Conservation (phyloP, 2,888 invertebrate species). For the Antitype chi region DNA sequence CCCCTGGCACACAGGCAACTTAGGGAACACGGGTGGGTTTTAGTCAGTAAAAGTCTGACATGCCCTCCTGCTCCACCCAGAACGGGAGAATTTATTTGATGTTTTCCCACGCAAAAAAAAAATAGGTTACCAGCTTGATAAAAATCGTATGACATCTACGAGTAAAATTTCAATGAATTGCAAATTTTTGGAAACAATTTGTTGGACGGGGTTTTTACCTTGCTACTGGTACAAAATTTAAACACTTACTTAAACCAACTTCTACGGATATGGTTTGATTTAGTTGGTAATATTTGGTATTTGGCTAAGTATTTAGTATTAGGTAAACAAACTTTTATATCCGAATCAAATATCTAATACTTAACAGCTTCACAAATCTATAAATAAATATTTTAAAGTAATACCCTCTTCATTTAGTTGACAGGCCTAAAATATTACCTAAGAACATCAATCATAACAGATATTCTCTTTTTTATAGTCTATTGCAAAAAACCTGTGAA, state of each 20-base stretch:
- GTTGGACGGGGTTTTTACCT: background rate
- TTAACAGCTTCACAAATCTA: conserved; percentile 1
- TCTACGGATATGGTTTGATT: background rate
- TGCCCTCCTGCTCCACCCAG: too few relatives aligned
- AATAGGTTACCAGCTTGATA: background rate
- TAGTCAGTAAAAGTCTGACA: too few relatives aligned
- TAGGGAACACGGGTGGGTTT: too few relatives aligned
- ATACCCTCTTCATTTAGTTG: conserved; percentile 42
- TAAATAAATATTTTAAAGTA: conserved; percentile 45
- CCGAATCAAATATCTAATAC: conserved; percentile 1
- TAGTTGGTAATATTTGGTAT: background rate
- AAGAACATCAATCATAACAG: conserved; percentile 70
- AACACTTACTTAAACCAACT: background rate
- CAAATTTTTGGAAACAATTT: conserved; percentile 4
- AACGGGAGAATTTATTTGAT: too few relatives aligned
- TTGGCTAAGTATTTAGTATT: background rate
- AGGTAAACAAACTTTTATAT: background rate
- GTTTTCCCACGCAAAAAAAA: too few relatives aligned
- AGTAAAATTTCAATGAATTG: background rate
- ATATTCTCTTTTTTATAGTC: conserved; percentile 68
- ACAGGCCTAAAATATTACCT: conserved; percentile 68
- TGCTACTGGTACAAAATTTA: background rate
- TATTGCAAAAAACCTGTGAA: conserved; percentile 70
- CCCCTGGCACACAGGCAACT: too few relatives aligned
- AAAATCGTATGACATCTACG: background rate